Base-by-base conservation (phyloP, 2,888 invertebrate species). In the Chironomus riparius region DNA sequence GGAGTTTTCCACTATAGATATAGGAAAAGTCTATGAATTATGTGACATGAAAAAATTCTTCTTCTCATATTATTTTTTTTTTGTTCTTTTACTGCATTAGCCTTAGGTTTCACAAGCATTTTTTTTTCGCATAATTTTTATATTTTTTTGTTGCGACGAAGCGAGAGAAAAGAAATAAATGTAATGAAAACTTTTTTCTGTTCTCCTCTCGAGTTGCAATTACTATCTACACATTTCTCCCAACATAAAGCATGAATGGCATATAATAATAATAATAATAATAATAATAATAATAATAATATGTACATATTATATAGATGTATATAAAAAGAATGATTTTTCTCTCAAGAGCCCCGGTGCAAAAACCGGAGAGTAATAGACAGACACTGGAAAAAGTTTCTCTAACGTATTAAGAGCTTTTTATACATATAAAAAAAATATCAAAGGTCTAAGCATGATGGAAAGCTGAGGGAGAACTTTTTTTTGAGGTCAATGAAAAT, bases 401-500 rank as follows among this genome's bases (percentile, higher is more conserved):
- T 21, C 62, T 3, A 65, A 7, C 13, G 65, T 21, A 65, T 65
- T 65, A 65, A 65, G 65, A 65, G 65, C 65, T 65, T 65, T n/a
- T 65, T 24, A 3, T 24, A 65, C 24, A 65, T 62, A 62, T 65
- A 65, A 65, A 65, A 65, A 65, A 12, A 65, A 65, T 24, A 65
- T 24, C 65, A 24, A 65, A 65, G 24, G 65, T 65, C 22, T 65
- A 18, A 65, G 18, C 21, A 13, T 65, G 24, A 65, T 21, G 65
- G 6, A 21, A 56, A 18, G 56, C 4, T 18, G 56, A 56, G 56
- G 24, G 21, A 65, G 65, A 65, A 65, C 18, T 12, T 24, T 4
- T 15, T 65, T 65, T 65, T 65, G 65, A 65, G 65, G 65, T 65
- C 65, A 65, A 65, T 65, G 24, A n/a, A 65, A 65, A 65, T 65